Evolutionary conservation across 2,888 invertebrate species (phyloP).

Genomic region (Cistogaster globosa): DNA sequence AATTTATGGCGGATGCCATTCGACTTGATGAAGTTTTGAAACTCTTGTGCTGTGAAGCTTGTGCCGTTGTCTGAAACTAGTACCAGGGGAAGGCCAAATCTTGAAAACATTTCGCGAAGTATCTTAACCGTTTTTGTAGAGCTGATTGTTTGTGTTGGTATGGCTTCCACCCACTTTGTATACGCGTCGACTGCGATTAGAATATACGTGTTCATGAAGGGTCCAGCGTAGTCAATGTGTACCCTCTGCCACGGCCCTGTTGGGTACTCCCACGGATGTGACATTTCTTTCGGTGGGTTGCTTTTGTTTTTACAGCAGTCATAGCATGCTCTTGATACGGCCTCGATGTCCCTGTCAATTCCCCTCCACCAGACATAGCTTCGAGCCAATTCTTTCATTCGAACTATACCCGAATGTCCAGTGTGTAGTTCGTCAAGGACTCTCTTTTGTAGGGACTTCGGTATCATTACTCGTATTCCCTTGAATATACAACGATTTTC

Average conservation of each 20-base stretch:
- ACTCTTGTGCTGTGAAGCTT: slow-evolving; percentile 35
- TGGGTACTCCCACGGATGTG: neutral
- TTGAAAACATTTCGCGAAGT: no score
- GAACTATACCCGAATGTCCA: slow-evolving; percentile 34
- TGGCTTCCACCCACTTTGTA: slow-evolving; percentile 30
- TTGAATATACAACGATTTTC: slow-evolving; percentile 49
- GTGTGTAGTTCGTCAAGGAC: slow-evolving; percentile 44
- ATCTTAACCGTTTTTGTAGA: slow-evolving; percentile 16
- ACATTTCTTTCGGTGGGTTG: neutral
- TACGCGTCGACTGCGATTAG: no score
- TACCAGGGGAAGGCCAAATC: slow-evolving; percentile 45
- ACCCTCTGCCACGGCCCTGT: neutral
- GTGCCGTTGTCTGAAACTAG: slow-evolving; percentile 45
- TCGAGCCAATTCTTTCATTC: slow-evolving; percentile 50
- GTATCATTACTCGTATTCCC: slow-evolving; percentile 54
- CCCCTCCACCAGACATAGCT: slow-evolving; percentile 49
- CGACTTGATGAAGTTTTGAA: slow-evolving; percentile 24
- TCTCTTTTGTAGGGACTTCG: slow-evolving; percentile 16
- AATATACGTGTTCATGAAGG: neutral
- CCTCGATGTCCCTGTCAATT: slow-evolving; percentile 49
- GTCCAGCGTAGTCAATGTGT: neutral
- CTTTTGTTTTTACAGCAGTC: slow-evolving; percentile 4
- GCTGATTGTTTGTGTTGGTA: slow-evolving; percentile 30
- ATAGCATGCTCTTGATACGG: slow-evolving; percentile 32
- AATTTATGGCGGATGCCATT: slow-evolving; percentile 45